Evolutionary conservation across 2,888 invertebrate species (phyloP), one percentile per base, ranked within the genome.

Genomic region (Tetanocera ferruginea): DNA sequence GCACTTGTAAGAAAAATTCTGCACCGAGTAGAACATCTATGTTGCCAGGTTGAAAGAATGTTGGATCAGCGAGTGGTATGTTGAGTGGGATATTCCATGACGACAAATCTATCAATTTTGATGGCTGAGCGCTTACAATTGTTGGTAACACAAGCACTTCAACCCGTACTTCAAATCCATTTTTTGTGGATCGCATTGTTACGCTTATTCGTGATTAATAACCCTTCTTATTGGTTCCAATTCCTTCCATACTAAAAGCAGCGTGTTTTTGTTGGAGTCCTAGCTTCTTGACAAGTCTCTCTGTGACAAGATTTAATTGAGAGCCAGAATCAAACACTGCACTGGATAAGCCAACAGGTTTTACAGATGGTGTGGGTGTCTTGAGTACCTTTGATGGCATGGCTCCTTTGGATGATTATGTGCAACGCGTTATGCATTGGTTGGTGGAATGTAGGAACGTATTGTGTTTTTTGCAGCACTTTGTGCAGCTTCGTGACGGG

Each of bases 21-120:
- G 75, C 75, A 52, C 75, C 75, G 4, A 76, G 23, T 5, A 76
- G 34, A 0, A 76, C 60, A n/a, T 49, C 49, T 6, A 66, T 52
- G 8, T 17, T 19, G 6, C n/a, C n/a, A 6, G 66, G 66, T n/a
- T 37, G 14, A 23, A 51, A 11, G 34, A 60, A 52, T 49, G 23
- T 49, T 17, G 74, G 74, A 23, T 34, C 0, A 67, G 5, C 37
- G 37, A 37, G 37, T 37, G 37, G 37, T 6, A 37, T 37, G 37
- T 37, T 37, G 37, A 8, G 37, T 37, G 37, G 37, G 37, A 37
- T 37, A 6, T 37, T 37, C 6, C 37, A 37, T 37, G 37, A 37
- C 6, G 37, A 37, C 37, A 5, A 5, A 37, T 37, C 37, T 37
- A 37, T 37, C 6, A 37, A 37, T 37, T 37, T 37, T 37, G 37